Conservation (phyloP, 2,797 vertebrate genomes). For the Megaceryle alcyon region DNA sequence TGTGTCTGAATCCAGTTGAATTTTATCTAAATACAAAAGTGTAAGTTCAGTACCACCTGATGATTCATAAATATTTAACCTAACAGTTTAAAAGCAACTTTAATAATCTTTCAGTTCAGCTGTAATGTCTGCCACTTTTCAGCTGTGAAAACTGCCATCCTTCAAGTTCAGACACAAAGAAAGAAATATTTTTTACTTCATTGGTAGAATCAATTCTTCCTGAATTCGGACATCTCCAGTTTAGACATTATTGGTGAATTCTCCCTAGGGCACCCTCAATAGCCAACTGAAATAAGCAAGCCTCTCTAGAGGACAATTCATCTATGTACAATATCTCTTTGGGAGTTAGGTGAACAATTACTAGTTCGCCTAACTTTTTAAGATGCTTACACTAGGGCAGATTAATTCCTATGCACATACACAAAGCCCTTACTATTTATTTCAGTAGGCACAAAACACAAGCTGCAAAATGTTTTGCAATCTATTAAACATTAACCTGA, state of each 20-base stretch:
- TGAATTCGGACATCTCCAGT: background rate
- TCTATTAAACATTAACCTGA: background rate
- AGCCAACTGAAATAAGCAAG: background rate
- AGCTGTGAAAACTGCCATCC: background rate
- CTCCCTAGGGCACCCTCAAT: background rate
- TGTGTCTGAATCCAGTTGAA: background rate
- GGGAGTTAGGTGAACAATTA: background rate
- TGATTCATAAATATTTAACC: background rate
- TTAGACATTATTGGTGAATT: conserved; percentile 1
- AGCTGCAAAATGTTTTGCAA: background rate
- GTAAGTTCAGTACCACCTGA: background rate
- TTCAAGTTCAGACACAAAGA: background rate
- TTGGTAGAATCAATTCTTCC: background rate
- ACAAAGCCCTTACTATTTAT: background rate
- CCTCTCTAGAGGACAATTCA: background rate
- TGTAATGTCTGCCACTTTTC: conserved; percentile 12
- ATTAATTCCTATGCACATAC: background rate
- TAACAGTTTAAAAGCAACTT: background rate
- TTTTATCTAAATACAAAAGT: background rate
- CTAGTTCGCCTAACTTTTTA: background rate
- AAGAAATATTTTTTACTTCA: conserved; percentile 3
- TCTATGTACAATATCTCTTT: background rate
- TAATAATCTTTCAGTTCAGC: background rate
- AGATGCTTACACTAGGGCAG: background rate
- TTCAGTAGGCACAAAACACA: background rate